These are phyloP conservation scores for Tupaia tana DNA, from an alignment of 2,113 vertebrate species.

Conservation along the genomic window DNA sequence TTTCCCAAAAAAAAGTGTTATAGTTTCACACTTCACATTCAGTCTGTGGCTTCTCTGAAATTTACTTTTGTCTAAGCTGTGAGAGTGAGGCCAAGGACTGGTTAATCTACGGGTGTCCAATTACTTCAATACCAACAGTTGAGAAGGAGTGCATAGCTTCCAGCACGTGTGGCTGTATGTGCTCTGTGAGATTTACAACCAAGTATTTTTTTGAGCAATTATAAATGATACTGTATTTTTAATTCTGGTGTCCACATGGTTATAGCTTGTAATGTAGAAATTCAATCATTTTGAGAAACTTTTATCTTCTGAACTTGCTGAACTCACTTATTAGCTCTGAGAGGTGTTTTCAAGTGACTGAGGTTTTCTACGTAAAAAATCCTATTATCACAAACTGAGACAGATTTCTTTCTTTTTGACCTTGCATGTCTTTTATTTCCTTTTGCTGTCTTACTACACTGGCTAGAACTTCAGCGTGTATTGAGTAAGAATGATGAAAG, in stretches of 20 bases:
- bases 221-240: slow-evolving; percentile 37
- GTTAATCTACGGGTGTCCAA: background rate
- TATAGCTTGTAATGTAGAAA: background rate
- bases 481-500: slow-evolving; percentile 31
- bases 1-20: background rate
- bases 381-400: background rate
- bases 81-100: background rate
- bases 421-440: background rate
- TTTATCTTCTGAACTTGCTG: background rate
- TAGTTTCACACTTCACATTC: background rate
- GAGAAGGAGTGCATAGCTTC: background rate
- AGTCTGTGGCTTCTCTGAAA: background rate
- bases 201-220: slow-evolving; percentile 8
- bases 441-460: background rate
- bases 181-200: background rate
- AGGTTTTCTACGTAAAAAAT: background rate
- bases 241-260: background rate
- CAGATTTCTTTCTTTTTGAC: slow-evolving; percentile 9
- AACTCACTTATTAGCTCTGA: background rate
- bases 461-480: background rate
- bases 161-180: background rate
- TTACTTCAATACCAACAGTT: background rate
- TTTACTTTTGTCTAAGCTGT: background rate
- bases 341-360: background rate
- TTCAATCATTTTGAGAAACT: background rate